phyloP scores from a whole-genome alignment of 1,140 invertebrate species.

The Melitaea cinxia region DNA sequence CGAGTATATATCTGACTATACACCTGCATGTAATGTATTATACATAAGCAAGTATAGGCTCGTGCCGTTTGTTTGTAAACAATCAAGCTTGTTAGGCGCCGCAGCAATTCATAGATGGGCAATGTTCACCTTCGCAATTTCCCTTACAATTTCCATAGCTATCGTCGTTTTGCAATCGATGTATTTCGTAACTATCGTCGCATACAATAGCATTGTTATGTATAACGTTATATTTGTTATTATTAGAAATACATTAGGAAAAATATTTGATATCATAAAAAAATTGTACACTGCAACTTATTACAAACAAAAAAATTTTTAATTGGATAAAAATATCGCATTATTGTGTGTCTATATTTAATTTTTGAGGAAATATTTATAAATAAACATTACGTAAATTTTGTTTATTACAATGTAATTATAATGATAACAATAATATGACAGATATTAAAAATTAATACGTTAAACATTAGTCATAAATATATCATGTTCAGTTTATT shows the following conservation, averaged over 20 bases:
- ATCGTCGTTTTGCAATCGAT: constrained; percentile 23
- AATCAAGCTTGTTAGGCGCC: constrained; percentile 42
- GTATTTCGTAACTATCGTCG: constrained; percentile 5
- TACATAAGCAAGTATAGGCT: background rate
- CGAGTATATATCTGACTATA: too few species aligned
- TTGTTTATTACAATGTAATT: background rate
- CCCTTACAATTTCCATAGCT: constrained; percentile 40
- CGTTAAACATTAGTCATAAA: too few species aligned
- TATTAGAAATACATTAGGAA: too few species aligned
- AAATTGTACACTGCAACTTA: too few species aligned
- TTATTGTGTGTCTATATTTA: background rate
- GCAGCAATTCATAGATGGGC: constrained; percentile 33
- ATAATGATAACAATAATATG: too few species aligned
- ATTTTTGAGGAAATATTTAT: background rate
- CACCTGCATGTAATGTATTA: background rate
- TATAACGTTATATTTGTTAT: background rate
- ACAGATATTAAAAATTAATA: too few species aligned
- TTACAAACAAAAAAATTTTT: background rate
- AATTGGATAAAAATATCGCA: background rate
- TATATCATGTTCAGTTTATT: too few species aligned
- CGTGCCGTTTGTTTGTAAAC: constrained; percentile 35
- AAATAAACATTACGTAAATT: background rate
- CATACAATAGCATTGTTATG: constrained; percentile 9
- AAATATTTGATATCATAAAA: too few species aligned
- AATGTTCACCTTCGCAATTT: constrained; percentile 32